Evolutionary conservation across 2,113 vertebrate genomes (phyloP).

Genomic region (Aphyosemion australe): DNA sequence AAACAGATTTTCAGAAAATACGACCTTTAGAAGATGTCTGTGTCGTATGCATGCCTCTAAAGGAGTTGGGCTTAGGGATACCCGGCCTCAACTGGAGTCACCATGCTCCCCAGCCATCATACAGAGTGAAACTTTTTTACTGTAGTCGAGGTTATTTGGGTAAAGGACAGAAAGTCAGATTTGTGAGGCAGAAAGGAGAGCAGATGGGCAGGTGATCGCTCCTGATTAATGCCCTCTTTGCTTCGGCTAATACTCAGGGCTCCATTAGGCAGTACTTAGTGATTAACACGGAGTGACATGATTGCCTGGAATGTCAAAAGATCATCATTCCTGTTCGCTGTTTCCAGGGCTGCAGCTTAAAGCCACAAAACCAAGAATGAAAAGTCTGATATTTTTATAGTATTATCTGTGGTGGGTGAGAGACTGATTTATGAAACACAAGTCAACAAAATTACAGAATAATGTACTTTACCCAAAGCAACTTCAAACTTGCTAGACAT

Average conservation of each 20-base stretch:
- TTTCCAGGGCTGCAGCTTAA: not conserved
- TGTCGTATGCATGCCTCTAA: no score
- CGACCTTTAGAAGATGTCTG: no score
- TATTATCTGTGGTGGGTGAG: no score
- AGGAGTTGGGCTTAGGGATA: no score
- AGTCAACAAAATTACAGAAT: no score
- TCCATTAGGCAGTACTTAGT: constrained; percentile 20
- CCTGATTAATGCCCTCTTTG: not conserved
- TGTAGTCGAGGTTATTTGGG: not conserved
- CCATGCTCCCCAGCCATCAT: not conserved
- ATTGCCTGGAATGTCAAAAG: constrained; percentile 8
- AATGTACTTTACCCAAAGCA: no score
- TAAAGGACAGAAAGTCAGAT: constrained; percentile 11
- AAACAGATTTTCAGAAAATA: no score
- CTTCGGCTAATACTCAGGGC: not conserved
- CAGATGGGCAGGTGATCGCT: constrained; percentile 7
- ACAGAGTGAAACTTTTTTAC: not conserved
- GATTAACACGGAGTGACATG: constrained; percentile 15
- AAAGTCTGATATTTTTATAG: no score
- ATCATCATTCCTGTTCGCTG: not conserved
- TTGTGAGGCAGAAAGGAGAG: constrained; percentile 22
- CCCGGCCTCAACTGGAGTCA: no score
- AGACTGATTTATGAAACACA: no score
- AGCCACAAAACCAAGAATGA: no score
- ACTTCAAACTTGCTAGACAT: no score